Evolutionary conservation across 92 coral and sea anemone species (phyloP), one percentile per base, ranked within the genome.

Genomic region (Chrysogorgia sp.): DNA sequence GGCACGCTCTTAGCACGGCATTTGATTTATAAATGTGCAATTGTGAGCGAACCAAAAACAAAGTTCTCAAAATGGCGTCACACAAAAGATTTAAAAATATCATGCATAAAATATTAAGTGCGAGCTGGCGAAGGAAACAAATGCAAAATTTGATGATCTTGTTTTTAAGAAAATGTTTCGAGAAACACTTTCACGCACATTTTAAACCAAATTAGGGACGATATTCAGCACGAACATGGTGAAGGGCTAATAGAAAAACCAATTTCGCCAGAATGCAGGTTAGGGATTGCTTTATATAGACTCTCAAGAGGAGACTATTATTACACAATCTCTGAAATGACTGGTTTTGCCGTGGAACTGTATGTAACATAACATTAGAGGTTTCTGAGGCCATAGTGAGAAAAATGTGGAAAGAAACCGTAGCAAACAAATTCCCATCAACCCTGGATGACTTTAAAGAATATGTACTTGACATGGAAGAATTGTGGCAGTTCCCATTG

Each of bases 241-340:
- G 29, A 6, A 57, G 30, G 63, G 32, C 23, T 23, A 2, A 7
- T 57, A 57, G 78, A 71, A 33, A 47, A 71, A 15, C 78, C 64
- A 52, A 53, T 71, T 30, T 71, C 78, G 14, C 78, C 78, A 40
- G 78, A 5, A 53, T 71, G 78, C 22, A 52, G 78, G 21, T 53
- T 52, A 20, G 78, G 63, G 0, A n/a, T 71, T 14, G 25, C 45
- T n/a, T 34, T 71, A 34, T 71, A 59, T 71, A 59, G 80, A 49
- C 71, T 81, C 23, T 63, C 60, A 19, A 49, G 85, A 8, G 85
- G 85, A n/a, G 80, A 71, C 37, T 58, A 81, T 61, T 81, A 58
- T 37, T 71, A 71, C 57, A 81, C 80, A 20, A 81, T 60, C 17
- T 40, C 85, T 21, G 85, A 81, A 48, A 40, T 81, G 85, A 71